Conservation (phyloP, 2,797 vertebrate species). For the Xenopus petersii region DNA sequence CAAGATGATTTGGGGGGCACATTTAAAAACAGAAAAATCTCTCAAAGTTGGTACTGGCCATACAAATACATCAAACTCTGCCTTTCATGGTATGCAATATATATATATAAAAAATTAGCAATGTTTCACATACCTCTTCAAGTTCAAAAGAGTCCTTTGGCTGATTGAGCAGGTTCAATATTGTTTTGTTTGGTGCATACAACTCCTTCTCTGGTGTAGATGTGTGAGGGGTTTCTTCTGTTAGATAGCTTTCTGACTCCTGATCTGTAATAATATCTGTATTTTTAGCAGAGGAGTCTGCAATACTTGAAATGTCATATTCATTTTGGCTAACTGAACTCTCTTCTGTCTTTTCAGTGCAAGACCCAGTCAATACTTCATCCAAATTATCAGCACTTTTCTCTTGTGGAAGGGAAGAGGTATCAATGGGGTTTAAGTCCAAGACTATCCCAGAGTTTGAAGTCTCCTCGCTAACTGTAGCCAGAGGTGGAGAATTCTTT, state of each 20-base stretch:
- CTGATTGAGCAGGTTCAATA: constrained; percentile 73
- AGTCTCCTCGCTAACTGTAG: constrained; percentile 84
- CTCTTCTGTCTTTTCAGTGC: constrained; percentile 43
- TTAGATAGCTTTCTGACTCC: constrained; percentile 35
- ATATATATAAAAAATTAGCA: neutral
- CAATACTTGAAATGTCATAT: constrained; percentile 47
- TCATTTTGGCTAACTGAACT: constrained; percentile 39
- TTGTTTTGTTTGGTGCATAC: constrained; percentile 63
- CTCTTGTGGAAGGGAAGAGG: constrained; percentile 43
- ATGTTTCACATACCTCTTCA: constrained; percentile 80
- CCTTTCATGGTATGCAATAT: too few species aligned
- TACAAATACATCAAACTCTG: too few species aligned
- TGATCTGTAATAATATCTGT: constrained; percentile 47
- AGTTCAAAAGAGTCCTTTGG: constrained; percentile 92
- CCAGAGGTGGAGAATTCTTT: constrained; percentile 78
- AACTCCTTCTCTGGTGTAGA: constrained; percentile 60
- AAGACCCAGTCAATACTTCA: constrained; percentile 32
- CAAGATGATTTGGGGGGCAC: too few species aligned
- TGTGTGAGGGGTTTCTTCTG: constrained; percentile 24
- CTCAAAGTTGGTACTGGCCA: too few species aligned
- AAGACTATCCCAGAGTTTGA: constrained; percentile 48
- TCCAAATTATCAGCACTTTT: constrained; percentile 28
- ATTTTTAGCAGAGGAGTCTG: constrained; percentile 50
- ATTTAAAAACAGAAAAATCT: too few species aligned
- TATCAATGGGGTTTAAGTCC: constrained; percentile 28